phyloP scores from a whole-genome alignment of 2,888 invertebrate species.

The Pteria penguin region DNA sequence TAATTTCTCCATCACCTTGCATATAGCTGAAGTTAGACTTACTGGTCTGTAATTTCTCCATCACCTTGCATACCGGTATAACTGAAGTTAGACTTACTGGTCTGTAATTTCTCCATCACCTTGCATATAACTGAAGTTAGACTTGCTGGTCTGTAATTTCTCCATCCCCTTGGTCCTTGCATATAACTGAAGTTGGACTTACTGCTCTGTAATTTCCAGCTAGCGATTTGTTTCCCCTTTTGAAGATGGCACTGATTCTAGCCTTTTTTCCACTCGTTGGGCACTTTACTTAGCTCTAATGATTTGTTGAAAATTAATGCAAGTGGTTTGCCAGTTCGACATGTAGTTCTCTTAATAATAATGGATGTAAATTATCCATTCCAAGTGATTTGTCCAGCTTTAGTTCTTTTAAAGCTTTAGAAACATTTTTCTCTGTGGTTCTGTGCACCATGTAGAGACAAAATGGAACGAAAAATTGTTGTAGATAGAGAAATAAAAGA shows the following conservation, averaged over 20 bases:
- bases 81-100: neutral
- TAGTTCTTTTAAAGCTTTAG: neutral
- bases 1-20: too few species aligned
- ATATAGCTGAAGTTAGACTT: too few species aligned
- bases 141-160: neutral
- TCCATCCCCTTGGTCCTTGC: too few species aligned
- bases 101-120: neutral
- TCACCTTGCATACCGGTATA: neutral
- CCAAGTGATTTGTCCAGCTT: neutral
- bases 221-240: neutral
- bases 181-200: neutral
- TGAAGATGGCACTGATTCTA: neutral
- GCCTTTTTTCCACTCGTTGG: neutral
- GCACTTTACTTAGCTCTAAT: neutral
- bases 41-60: neutral
- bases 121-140: neutral
- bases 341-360: too few species aligned
- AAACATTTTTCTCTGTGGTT: neutral
- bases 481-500: too few species aligned
- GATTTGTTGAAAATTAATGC: neutral
- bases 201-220: slow-evolving; percentile 2
- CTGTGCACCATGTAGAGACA: too few species aligned
- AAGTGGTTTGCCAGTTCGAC: too few species aligned
- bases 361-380: neutral
- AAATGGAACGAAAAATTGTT: too few species aligned